Base-by-base conservation (phyloP, 2,797 vertebrate genomes). In the Fundulus diaphanus region DNA sequence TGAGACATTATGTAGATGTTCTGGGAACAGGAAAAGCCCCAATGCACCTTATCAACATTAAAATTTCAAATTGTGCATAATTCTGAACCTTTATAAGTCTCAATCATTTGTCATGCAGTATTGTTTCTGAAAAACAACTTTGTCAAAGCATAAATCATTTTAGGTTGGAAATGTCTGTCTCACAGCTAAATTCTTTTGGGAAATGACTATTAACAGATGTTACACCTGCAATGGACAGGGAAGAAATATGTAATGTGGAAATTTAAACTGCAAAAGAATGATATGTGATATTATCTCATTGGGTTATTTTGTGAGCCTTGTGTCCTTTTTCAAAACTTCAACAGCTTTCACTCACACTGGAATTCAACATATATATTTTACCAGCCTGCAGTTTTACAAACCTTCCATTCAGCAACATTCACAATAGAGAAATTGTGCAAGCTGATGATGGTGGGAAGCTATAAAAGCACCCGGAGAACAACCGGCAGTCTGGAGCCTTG, bases 21-120 rank as follows among this genome's bases (percentile, higher is more conserved):
- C 87, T 92, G 88, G 85, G 88, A 94, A 92, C 80, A 82, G 82
- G 85, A 89, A 88, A 79, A 71, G 78, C 66, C 75, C 74, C 75
- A 68, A 76, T 52, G 82, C 16, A 88, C 84, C n/a, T 83, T 71
- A 70, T 82, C 78, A 89, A 78, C 42, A 79, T 51, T 29, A 29
- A 79, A 81, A 66, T 87, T 76, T 31, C 9, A 81, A 40, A 63
- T 49, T 79, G 49, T 73, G 40, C 52, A 74, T 68, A 44, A 80
- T 68, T 57, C 57, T 54, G 31, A 85, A 79, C 71, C 40, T 42
- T 54, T 3, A 15, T 29, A 65, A 68, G 37, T 35, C 78, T 78
- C 74, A 59, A 78, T 76, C 24, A 81, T 73, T 16, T 81, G 76
- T 78, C 49, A 73, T 71, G 12, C n/a, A 74, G 51, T 33, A 33